These are phyloP conservation scores for Carassius gibelio DNA, from an alignment of 2,113 vertebrate genomes.

Conservation along the genomic window DNA sequence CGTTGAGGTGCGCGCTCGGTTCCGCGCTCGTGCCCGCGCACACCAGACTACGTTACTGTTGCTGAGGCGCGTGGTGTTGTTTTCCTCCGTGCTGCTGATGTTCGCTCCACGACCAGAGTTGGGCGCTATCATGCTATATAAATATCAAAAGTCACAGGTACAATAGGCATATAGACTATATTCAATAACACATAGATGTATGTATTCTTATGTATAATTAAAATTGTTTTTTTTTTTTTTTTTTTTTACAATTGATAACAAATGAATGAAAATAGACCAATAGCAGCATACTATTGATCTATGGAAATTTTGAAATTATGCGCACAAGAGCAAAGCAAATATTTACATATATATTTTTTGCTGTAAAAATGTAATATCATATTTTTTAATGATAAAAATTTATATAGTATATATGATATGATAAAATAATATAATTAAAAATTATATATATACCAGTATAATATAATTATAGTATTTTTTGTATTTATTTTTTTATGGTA, in stretches of 20 bases:
- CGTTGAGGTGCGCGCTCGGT: conserved; percentile 29
- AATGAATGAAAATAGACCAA: background rate
- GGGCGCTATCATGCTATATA: conserved; percentile 4
- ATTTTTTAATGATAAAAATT: too few relatives aligned
- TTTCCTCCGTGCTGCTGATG: conserved; percentile 28
- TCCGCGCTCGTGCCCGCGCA: conserved; percentile 32
- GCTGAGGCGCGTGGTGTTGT: conserved; percentile 52
- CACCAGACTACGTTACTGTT: conserved; percentile 41
- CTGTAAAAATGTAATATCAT: too few relatives aligned
- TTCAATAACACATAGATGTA: background rate
- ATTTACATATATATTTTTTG: background rate
- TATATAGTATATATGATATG: too few relatives aligned
- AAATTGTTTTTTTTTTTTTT: too few relatives aligned
- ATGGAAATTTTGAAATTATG: background rate
- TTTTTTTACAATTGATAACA: background rate
- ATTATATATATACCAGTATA: too few relatives aligned
- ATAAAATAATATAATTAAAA: too few relatives aligned
- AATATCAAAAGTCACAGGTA: background rate
- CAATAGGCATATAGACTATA: background rate
- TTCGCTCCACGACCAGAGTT: conserved; percentile 14
- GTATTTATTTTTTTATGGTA: too few relatives aligned
- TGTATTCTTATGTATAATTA: background rate
- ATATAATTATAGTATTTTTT: too few relatives aligned
- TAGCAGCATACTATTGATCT: background rate
- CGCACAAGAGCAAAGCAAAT: background rate